Base-by-base conservation (phyloP, 2,888 invertebrate species). In the Epinotia nisella region DNA sequence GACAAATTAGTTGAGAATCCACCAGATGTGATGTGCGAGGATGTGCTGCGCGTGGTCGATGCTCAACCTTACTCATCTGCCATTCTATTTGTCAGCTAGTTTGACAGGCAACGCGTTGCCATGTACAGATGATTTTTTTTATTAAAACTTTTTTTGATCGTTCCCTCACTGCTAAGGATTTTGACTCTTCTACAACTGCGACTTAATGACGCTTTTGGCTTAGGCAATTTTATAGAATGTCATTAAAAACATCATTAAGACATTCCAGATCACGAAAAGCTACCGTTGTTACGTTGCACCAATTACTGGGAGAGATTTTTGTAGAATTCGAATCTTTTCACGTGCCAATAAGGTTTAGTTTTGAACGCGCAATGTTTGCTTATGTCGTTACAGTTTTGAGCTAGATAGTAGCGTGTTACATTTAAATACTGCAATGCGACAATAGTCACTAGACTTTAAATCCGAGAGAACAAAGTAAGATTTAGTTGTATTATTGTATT, bases 361-460 rank as follows among this genome's bases (percentile, higher is more conserved):
- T 39, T 68, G 55, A 35, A 60, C 67, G 66, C 17, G 58, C 59
- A 69, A 58, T 17, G 29, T 24, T 55, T 59, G 66, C 35, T 17
- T 55, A 53, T 4, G n/a, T 58, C n/a, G 11, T 29, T 3, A 11
- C 24, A 24, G 13, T 58, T 29, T 13, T 58, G 29, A 58, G 53
- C 10, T 9, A 53, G 19, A 1, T 53, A 17, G 19, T 19, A 10
- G 53, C 53, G 53, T 53, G 53, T 10, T 35, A 35, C 35, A 35
- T 53, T 53, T 10, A 45, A 49, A n/a, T 29, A 49, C 62, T 51
- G 62, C 49, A 62, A 17, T 62, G 62, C 62, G 62, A 49, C 62
- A 49, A 1, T 9, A 5, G 15, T 45, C 45, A 13, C 11, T 19
- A n/a, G 11, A 45, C 13, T 9, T 45, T 15, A 39, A 17, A 59